Base-by-base conservation (phyloP, 2,113 vertebrate genomes). In the Zootoca vivipara region DNA sequence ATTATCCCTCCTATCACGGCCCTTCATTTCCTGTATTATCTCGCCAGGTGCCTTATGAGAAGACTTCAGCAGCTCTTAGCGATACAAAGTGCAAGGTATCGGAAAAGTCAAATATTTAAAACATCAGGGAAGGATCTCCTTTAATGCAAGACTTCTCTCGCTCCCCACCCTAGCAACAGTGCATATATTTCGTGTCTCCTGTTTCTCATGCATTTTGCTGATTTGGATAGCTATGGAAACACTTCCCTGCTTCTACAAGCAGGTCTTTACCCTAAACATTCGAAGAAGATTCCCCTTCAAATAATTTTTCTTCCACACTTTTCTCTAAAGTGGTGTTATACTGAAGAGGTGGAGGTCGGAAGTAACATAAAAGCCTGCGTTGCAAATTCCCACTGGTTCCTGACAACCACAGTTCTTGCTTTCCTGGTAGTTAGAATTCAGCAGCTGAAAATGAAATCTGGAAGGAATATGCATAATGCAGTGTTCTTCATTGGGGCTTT, bases 41-140 rank as follows among this genome's bases (percentile, higher is more conserved):
- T 88, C 0, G 1, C 1, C 38, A 90, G 69, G 18, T 64, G 28
- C 33, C 52, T 35, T 74, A 74, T 67, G 64, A 67, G 82, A 94
- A 28, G 20, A 42, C n/a, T 90, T 91, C 78, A 87, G 13, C 85
- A 78, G 89, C 35, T 91, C 2, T 88, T 73, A 64, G 12, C 83
- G 0, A 7, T 0, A 67, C 52, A 83, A 75, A 1, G 8, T 73
- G 24, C 28, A 70, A 69, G 18, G 1, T 82, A 90, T 89, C 77
- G 2, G 46, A 89, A 84, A 16, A 82, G n/a, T 33, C 86, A 92
- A 91, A 89, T 91, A 92, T 78, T 93, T 83, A 87, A 77, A 7
- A 33, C 7, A 2, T 85, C 78, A 91, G 84, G 38, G 83, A 92
- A 88, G 70, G 83, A 13, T 52, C 12, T 56, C 52, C 58, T 22